Percentiles rank a stretch among this genome's conserved stretches.
These are phyloP conservation scores for Orthosia incerta DNA, from an alignment of 2,888 invertebrate genomes.

Conservation along the genomic window DNA sequence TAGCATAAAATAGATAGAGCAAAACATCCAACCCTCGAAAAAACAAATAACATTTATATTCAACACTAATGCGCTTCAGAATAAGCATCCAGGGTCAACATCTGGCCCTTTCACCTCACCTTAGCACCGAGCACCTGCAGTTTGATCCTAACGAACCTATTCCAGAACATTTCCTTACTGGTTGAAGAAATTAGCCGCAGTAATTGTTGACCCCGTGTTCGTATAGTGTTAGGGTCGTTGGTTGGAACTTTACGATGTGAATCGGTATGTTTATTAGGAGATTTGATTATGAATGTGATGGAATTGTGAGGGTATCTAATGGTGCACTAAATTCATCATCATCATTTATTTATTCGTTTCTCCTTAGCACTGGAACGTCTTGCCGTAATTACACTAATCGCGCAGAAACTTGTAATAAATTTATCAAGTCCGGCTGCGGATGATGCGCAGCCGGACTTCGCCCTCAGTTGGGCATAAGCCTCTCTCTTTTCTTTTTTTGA, in stretches of 20 bases:
- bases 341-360: too few relatives aligned
- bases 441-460: neutral
- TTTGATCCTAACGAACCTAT: slow-evolving; percentile 67
- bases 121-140: slow-evolving; percentile 63
- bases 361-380: too few relatives aligned
- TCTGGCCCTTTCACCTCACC: slow-evolving; percentile 68
- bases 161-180: slow-evolving; percentile 59
- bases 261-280: neutral
- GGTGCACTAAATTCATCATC: too few relatives aligned
- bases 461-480: too few relatives aligned
- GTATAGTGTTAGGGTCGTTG: neutral
- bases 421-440: too few relatives aligned
- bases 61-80: slow-evolving; percentile 39
- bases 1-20: too few relatives aligned
- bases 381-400: too few relatives aligned
- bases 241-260: too few relatives aligned
- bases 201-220: slow-evolving; percentile 56
- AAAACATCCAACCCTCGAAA: neutral
- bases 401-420: too few relatives aligned
- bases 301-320: neutral
- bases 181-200: slow-evolving; percentile 55
- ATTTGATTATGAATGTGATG: neutral
- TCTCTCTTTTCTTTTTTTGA: too few relatives aligned
- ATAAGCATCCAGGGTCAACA: slow-evolving; percentile 64
- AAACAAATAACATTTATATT: neutral